A percentile compares a stretch with the other conserved stretches of the same genome.
phyloP scores from a whole-genome alignment of 2,888 invertebrate genomes.

The Parapristionchus giblindavisi region DNA sequence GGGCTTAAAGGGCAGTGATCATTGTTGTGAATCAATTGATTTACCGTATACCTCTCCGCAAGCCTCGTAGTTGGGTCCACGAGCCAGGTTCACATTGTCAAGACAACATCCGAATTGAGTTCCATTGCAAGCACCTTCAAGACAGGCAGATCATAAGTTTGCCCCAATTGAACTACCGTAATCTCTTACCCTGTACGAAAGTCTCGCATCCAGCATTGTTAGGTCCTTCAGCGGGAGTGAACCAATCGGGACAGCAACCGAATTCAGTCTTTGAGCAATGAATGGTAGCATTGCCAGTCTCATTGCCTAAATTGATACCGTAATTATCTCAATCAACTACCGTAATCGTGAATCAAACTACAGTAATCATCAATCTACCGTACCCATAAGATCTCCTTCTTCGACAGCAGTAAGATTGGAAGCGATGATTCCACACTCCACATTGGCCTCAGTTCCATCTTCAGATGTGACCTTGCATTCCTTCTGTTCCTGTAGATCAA shows the following conservation, averaged over 20 bases:
- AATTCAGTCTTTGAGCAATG: conserved; percentile 69
- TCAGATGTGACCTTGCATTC: conserved; percentile 50
- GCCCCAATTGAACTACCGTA: neutral
- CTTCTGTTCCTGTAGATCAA: conserved; percentile 13
- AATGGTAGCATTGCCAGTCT: conserved; percentile 55
- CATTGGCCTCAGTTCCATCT: conserved; percentile 54
- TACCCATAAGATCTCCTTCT: conserved; percentile 41
- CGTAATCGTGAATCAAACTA: neutral
- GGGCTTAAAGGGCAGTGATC: conserved; percentile 42
- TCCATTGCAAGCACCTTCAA: conserved; percentile 70
- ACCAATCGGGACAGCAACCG: conserved; percentile 70
- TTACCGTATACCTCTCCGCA: conserved; percentile 74
- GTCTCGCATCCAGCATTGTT: conserved; percentile 65
- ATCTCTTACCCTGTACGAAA: conserved; percentile 55
- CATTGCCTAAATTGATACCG: conserved; percentile 40
- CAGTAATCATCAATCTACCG: conserved; percentile 42
- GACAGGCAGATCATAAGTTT: neutral
- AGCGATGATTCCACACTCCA: conserved; percentile 52
- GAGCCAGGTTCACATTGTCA: conserved; percentile 83
- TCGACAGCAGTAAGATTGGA: conserved; percentile 49
- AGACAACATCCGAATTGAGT: conserved; percentile 86
- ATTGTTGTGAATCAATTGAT: conserved; percentile 72
- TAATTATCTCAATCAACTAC: conserved; percentile 28
- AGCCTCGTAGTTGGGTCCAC: conserved; percentile 83
- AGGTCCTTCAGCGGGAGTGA: conserved; percentile 67